Evolutionary conservation across 2,113 vertebrate species (phyloP).

Genomic region (Bothrops jararaca): DNA sequence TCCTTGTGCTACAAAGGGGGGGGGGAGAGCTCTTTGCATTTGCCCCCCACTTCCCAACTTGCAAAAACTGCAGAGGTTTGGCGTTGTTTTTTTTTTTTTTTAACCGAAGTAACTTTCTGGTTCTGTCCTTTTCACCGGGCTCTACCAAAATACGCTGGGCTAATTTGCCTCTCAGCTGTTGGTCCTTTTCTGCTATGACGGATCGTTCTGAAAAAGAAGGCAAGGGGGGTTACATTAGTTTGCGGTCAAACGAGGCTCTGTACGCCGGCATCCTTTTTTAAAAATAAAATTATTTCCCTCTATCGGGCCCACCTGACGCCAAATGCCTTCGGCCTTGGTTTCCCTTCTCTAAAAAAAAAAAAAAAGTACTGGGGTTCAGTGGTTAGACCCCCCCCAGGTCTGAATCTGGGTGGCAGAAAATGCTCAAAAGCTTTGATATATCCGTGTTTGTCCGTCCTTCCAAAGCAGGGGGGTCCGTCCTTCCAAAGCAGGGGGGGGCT

Average conservation of each 20-base stretch:
- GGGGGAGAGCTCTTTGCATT: background rate
- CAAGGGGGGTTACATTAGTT: background rate
- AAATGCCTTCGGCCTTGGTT: accelerated
- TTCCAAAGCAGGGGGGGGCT: too few relatives aligned
- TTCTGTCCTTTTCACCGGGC: background rate
- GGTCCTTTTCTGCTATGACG: background rate
- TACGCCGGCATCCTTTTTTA: background rate
- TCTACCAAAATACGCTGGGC: background rate
- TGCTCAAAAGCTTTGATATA: background rate
- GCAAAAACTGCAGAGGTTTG: background rate
- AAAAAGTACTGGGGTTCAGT: background rate
- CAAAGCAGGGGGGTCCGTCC: background rate
- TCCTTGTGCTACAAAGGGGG: background rate
- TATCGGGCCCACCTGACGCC: background rate
- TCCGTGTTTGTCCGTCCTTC: background rate
- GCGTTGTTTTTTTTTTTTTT: background rate
- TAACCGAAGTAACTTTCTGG: background rate
- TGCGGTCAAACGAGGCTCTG: background rate
- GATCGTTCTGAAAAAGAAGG: too few relatives aligned
- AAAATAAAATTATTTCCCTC: background rate
- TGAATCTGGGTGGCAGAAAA: background rate
- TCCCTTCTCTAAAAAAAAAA: background rate
- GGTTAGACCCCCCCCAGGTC: background rate
- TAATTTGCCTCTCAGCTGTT: background rate
- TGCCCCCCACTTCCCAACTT: background rate